Conservation (phyloP, 2,113 vertebrate species). For the Peromyscus leucopus region DNA sequence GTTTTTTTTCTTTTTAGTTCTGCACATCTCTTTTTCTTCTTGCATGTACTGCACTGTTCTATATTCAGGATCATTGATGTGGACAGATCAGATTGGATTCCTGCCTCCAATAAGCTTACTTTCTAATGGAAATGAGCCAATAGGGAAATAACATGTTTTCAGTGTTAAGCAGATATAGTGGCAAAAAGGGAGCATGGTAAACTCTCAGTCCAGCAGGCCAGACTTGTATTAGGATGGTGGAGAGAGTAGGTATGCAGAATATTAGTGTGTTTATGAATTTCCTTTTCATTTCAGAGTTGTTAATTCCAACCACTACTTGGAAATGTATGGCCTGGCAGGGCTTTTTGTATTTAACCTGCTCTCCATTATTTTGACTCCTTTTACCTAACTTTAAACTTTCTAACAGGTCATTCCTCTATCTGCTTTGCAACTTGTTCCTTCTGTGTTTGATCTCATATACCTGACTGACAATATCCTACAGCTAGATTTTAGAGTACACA, state of each 20-base stretch:
- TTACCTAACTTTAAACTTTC: neutral
- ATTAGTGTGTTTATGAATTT: neutral
- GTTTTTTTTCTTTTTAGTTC: neutral
- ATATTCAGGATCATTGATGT: rapidly evolving
- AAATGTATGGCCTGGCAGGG: too few relatives aligned
- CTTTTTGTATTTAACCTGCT: neutral
- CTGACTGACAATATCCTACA: neutral
- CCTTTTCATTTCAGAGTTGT: neutral
- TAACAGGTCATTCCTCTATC: neutral
- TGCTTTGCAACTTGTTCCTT: neutral
- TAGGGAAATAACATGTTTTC: neutral
- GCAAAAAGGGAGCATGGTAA: neutral
- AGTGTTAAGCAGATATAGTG: neutral
- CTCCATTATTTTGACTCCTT: neutral
- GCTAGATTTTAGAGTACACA: neutral
- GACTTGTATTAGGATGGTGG: neutral
- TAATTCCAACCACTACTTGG: neutral
- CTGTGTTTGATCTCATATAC: neutral
- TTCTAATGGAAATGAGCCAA: neutral
- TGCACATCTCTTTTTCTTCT: neutral
- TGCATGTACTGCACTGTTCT: neutral
- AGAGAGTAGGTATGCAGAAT: neutral
- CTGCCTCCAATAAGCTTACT: neutral
- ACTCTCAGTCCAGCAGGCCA: too few relatives aligned
- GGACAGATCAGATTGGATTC: neutral